A percentile compares a stretch with the other conserved stretches of the same genome.
phyloP scores from a whole-genome alignment of 2,797 vertebrate species.

The Amblyraja radiata region DNA sequence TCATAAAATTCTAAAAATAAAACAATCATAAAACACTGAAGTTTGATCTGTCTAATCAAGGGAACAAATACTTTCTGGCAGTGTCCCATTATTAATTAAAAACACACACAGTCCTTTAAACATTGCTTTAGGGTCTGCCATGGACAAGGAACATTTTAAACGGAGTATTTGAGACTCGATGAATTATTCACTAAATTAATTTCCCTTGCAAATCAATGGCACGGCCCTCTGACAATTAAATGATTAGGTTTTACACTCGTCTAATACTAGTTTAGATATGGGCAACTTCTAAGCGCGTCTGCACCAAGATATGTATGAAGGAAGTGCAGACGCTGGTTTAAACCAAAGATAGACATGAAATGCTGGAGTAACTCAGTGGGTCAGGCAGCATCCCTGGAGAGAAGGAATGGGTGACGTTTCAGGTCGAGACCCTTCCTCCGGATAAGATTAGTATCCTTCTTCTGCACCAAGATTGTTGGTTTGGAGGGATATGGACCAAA shows the following conservation, averaged over 20 bases:
- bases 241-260: constrained; percentile 10
- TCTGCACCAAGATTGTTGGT: no score
- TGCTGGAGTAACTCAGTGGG: no score
- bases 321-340: no score
- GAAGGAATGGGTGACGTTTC: no score
- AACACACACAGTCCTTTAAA: neutral
- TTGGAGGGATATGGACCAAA: no score
- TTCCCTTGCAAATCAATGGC: neutral
- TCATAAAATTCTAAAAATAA: neutral
- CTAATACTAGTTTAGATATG: no score
- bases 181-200: constrained; percentile 31
- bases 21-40: neutral
- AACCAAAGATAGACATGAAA: no score
- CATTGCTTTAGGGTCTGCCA: neutral
- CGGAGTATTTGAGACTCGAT: neutral
- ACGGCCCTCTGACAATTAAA: neutral
- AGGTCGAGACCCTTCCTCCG: no score
- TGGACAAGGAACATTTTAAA: neutral
- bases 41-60: neutral
- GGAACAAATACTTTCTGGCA: neutral
- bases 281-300: neutral
- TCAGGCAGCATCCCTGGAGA: no score
- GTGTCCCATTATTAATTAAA: neutral
- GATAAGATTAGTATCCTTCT: no score
- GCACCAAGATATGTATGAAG: neutral